phyloP scores from a whole-genome alignment of 1,140 invertebrate species.

The Frieseomelitta varia region DNA sequence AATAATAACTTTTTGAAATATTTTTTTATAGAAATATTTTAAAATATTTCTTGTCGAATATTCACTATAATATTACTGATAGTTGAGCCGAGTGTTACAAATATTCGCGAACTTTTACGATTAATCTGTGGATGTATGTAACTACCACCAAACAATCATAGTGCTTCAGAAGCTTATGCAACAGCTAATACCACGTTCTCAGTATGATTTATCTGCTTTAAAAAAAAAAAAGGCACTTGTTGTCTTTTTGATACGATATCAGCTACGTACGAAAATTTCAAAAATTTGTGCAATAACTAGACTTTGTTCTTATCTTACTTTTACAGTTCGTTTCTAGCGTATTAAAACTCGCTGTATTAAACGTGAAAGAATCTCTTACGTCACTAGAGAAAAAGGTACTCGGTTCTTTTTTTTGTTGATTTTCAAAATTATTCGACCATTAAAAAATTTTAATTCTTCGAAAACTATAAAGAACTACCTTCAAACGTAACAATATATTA shows the following conservation, averaged over 20 bases:
- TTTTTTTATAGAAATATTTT: too few species aligned
- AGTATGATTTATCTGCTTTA: not conserved
- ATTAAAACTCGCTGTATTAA: not conserved
- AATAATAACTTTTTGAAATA: too few species aligned
- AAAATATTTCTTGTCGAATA: too few species aligned
- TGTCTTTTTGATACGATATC: not conserved
- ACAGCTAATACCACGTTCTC: not conserved
- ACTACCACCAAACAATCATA: not conserved
- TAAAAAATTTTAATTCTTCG: not conserved
- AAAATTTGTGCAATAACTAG: not conserved
- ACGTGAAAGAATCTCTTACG: not conserved
- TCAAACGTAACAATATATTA: not conserved
- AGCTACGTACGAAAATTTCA: not conserved
- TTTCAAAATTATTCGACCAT: too few species aligned
- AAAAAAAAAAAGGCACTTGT: not conserved
- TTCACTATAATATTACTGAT: too few species aligned
- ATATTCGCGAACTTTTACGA: not conserved
- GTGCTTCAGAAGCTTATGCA: constrained; percentile 2
- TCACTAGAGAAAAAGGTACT: not conserved
- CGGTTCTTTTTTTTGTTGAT: not conserved
- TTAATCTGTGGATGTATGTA: too few species aligned
- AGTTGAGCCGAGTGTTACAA: not conserved
- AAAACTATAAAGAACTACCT: not conserved
- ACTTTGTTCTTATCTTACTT: not conserved
- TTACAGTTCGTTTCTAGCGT: not conserved